phyloP scores from a whole-genome alignment of 2,113 vertebrate species.

The Rafetus swinhoei region DNA sequence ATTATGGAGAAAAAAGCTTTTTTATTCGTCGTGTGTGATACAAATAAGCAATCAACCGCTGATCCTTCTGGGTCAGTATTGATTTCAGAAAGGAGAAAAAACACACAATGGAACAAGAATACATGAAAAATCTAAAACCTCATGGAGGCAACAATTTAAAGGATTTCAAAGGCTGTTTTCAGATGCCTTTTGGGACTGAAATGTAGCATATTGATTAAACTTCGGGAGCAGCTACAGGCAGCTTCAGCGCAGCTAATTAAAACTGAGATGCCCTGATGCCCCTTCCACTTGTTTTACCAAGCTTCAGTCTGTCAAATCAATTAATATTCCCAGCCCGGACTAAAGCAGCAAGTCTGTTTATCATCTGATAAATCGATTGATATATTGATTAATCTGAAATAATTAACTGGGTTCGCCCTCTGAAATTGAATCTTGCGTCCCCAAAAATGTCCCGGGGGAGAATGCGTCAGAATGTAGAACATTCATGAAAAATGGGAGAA shows the following conservation, averaged over 20 bases:
- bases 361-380: slow-evolving; percentile 29
- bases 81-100: neutral
- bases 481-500: neutral
- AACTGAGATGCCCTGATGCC: slow-evolving; percentile 69
- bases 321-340: slow-evolving; percentile 64
- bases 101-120: neutral
- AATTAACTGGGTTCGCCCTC: slow-evolving; percentile 35
- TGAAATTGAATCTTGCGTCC: neutral
- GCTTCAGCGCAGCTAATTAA: slow-evolving; percentile 71
- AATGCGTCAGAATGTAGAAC: neutral
- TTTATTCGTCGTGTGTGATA: neutral
- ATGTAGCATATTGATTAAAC: slow-evolving; percentile 74
- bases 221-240: slow-evolving; percentile 68
- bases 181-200: slow-evolving; percentile 67
- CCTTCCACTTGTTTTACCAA: slow-evolving; percentile 63
- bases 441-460: slow-evolving; percentile 17
- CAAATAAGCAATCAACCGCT: neutral
- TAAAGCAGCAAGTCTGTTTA: slow-evolving; percentile 54
- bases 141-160: slow-evolving; percentile 61
- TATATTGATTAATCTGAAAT: neutral
- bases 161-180: slow-evolving; percentile 75
- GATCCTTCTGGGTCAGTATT: neutral
- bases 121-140: slow-evolving; percentile 41
- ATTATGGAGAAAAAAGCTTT: slow-evolving; percentile 43
- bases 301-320: slow-evolving; percentile 69